Base-by-base conservation (phyloP, 1,140 invertebrate genomes). In the Neodiprion pinetum region DNA sequence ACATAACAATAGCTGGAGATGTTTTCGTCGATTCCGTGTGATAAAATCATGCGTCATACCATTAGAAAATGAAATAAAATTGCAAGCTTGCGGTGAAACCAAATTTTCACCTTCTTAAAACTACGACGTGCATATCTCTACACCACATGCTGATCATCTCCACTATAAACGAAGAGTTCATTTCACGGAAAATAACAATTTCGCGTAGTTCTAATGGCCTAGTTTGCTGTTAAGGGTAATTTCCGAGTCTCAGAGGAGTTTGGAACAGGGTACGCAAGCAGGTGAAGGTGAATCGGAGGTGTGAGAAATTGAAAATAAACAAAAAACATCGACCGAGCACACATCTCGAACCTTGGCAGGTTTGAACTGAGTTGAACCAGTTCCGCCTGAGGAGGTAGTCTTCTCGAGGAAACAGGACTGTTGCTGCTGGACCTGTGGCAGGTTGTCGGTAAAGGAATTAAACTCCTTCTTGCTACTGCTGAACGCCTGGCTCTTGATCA, bases 271-370 rank as follows among this genome's bases (percentile, higher is more conserved):
- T 40, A 40, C 7, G 53, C 53, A 61, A 61, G 53, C 53, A 61
- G 8, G 28, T 40, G 28, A 40, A 5, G 28, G 2, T 40, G 28
- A 40, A 40, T 40, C 28, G 28, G 28, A 9, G 53, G 53, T 61
- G 53, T 61, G 53, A 61, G n/a, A 14, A 61, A 17, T 14, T 14
- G 9, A 12, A 61, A 61, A 61, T 53, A 61, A 17, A 17, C 0
- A 17, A 4, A 61, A 61, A 61, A 61, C 53, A 61, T 61, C 53
- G 53, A 61, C n/a, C 53, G 53, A 61, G 28, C 53, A 61, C 53
- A 61, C 53, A 61, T 61, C 77, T 78, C 87, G 80, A 88, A 88
- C 87, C 87, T 88, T 88, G 75, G 77, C 69, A 61, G 78, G 78
- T 72, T 78, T 78, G 71, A 80, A 81, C 74, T 72, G 72, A 47